A percentile compares a stretch with the other conserved stretches of the same genome.
These are phyloP conservation scores for Gyrodactylus salaris DNA, from an alignment of 1,140 invertebrate species.

Conservation along the genomic window DNA sequence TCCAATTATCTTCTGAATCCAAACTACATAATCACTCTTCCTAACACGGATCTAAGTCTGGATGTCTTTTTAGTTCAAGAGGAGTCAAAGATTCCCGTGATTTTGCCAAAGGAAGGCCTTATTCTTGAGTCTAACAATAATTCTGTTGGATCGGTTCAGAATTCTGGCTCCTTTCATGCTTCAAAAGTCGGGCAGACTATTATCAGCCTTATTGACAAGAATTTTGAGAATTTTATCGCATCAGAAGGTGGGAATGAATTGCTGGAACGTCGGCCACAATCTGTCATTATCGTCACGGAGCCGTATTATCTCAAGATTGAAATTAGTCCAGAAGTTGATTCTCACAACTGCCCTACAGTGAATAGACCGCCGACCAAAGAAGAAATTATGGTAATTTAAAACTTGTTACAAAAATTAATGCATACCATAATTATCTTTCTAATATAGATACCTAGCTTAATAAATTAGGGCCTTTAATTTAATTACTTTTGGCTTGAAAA, in stretches of 20 bases:
- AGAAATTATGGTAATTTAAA: no score
- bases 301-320: no score
- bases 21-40: not conserved
- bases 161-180: not conserved
- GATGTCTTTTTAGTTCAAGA: not conserved
- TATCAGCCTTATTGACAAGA: not conserved
- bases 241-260: not conserved
- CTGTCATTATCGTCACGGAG: not conserved
- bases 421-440: no score
- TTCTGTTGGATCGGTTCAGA: not conserved
- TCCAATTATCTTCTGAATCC: not conserved
- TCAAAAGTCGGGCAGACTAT: not conserved
- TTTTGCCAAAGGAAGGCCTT: not conserved
- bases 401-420: no score
- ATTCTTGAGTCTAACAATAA: not conserved
- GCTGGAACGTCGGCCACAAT: not conserved
- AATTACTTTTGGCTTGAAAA: no score
- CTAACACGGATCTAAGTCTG: not conserved
- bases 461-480: no score
- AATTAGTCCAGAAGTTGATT: no score
- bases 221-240: not conserved
- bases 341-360: no score
- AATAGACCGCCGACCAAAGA: no score
- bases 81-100: not conserved
- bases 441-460: no score